These are phyloP conservation scores for Muscidifurax raptorellus DNA, from an alignment of 1,140 invertebrate species.

Conservation along the genomic window DNA sequence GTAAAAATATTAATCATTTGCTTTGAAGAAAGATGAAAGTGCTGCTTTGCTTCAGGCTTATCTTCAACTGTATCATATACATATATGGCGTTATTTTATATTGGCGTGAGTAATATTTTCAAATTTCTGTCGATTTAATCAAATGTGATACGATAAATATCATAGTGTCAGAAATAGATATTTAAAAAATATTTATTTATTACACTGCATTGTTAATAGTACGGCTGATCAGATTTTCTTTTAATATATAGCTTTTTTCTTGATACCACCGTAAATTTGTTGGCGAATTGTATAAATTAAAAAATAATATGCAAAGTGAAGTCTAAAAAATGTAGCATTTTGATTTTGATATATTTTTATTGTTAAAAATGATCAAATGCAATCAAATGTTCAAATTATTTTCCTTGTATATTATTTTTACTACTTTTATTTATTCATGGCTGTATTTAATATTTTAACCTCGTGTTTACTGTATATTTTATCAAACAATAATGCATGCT, in stretches of 20 bases:
- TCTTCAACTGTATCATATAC: conserved; percentile 5
- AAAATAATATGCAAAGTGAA: neutral
- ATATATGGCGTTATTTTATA: neutral
- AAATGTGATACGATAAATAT: neutral
- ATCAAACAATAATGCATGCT: no score
- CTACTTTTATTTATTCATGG: no score
- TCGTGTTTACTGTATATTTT: no score
- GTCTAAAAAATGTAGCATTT: no score
- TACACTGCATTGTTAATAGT: neutral
- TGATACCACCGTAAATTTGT: neutral
- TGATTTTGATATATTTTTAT: no score
- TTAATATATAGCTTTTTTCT: neutral
- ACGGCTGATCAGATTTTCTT: neutral
- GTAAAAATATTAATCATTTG: neutral
- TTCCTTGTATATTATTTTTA: no score
- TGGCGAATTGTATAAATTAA: neutral
- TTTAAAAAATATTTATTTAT: neutral
- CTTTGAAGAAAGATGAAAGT: neutral
- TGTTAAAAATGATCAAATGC: no score
- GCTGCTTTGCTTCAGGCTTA: neutral
- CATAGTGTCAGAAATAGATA: no score
- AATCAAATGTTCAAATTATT: no score
- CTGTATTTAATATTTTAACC: no score
- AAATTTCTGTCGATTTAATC: conserved; percentile 19
- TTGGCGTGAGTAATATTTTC: neutral